Conservation (phyloP, 2,113 vertebrate species). For the Percopsis transmontana region DNA sequence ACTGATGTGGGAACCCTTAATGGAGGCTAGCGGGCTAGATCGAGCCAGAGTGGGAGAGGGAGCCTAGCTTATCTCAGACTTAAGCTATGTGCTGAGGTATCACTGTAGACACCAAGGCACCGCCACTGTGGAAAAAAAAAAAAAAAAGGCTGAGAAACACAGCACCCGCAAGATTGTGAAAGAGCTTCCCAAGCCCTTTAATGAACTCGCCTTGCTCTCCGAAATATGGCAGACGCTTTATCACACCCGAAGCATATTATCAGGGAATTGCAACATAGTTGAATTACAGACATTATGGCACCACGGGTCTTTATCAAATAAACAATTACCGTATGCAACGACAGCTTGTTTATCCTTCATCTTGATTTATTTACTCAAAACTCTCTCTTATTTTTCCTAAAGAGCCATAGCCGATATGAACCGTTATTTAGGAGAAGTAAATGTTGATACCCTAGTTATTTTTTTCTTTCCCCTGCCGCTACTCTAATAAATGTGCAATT, state of each 20-base stretch:
- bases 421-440: conserved; percentile 55
- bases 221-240: conserved; percentile 89
- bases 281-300: conserved; percentile 96
- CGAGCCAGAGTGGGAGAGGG: conserved; percentile 17
- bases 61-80: conserved; percentile 90
- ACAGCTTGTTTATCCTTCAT: conserved; percentile 79
- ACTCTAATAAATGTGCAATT: conserved; percentile 72
- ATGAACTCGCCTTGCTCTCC: conserved; percentile 75
- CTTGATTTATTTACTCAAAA: conserved; percentile 75
- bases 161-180: conserved; percentile 74
- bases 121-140: conserved; percentile 58
- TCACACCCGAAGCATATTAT: conserved; percentile 93
- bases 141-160: conserved; percentile 66
- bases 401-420: conserved; percentile 33
- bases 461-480: neutral
- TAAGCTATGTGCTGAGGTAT: conserved; percentile 97
- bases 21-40: conserved; percentile 47
- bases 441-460: conserved; percentile 44
- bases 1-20: conserved; percentile 68
- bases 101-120: conserved; percentile 94
- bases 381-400: conserved; percentile 41
- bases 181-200: conserved; percentile 76
- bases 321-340: conserved; percentile 76
- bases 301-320: conserved; percentile 86
- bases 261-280: conserved; percentile 82